These are phyloP conservation scores for Tipula unca DNA, from an alignment of 2,888 invertebrate species.

Conservation along the genomic window DNA sequence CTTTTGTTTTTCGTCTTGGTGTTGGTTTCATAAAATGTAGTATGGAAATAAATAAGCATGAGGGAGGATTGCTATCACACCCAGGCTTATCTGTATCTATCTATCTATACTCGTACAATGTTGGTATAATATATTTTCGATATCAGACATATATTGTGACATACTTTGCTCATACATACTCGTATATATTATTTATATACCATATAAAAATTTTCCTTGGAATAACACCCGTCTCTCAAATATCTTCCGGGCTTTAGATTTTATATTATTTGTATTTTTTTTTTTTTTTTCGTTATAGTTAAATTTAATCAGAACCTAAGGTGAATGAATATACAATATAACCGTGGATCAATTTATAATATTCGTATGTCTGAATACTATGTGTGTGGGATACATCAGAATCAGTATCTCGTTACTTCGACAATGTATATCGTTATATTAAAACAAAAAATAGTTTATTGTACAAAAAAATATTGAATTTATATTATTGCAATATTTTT, in stretches of 20 bases:
- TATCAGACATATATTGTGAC: background rate
- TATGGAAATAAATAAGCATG: background rate
- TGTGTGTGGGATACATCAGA: no score
- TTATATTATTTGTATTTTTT: no score
- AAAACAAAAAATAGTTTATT: no score
- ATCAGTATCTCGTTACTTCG: no score
- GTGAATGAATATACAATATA: background rate
- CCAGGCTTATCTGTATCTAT: background rate
- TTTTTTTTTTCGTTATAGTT: background rate
- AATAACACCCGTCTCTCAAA: background rate
- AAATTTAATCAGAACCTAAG: background rate
- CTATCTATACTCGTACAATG: no score
- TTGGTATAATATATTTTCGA: background rate
- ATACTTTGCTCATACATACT: background rate
- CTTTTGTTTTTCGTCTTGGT: background rate
- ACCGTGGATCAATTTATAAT: background rate
- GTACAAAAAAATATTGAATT: no score
- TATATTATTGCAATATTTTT: no score
- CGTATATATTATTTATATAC: background rate
- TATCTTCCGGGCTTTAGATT: background rate
- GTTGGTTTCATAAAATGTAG: background rate
- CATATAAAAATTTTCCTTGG: background rate
- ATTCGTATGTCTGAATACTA: background rate
- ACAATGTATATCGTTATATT: no score
- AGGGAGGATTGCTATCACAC: background rate